These are phyloP conservation scores for Bos javanicus DNA, from an alignment of 2,113 vertebrate genomes.

Conservation along the genomic window DNA sequence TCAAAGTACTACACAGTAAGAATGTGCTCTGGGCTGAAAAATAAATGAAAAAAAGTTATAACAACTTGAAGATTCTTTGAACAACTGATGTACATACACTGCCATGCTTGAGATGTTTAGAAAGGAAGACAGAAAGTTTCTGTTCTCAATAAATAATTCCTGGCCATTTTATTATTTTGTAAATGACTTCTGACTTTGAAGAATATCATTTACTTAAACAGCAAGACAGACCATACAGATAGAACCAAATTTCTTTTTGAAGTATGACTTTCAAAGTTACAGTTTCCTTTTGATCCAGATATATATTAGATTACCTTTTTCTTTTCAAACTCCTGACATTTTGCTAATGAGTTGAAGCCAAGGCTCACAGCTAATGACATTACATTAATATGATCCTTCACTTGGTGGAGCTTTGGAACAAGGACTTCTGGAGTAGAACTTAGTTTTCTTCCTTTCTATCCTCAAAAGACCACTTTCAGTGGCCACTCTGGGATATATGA, in stretches of 20 bases:
- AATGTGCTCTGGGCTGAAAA: not conserved
- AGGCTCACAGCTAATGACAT: not conserved
- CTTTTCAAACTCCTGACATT: not conserved
- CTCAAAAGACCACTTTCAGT: conserved; percentile 20
- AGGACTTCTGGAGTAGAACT: not conserved
- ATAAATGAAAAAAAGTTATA: not conserved
- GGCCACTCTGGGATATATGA: not conserved
- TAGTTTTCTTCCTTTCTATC: conserved; percentile 8
- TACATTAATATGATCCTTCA: not conserved
- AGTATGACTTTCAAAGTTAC: conserved; percentile 33
- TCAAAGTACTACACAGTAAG: not conserved
- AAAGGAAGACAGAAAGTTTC: not conserved
- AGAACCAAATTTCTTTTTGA: conserved; percentile 24
- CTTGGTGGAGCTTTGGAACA: not conserved
- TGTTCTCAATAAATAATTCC: not conserved
- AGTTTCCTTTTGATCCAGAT: conserved; percentile 21
- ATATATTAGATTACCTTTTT: not conserved
- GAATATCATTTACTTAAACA: conserved; percentile 26
- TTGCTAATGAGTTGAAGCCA: not conserved
- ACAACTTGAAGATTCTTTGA: not conserved
- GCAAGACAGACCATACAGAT: not conserved
- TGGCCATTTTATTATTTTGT: not conserved
- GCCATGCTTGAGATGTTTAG: not conserved
- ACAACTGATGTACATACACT: not conserved
- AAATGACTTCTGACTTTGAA: not conserved